A percentile compares a stretch with the other conserved stretches of the same genome.
Evolutionary conservation across 2,888 invertebrate genomes (phyloP).

Genomic region (Troides oblongomaculatus): DNA sequence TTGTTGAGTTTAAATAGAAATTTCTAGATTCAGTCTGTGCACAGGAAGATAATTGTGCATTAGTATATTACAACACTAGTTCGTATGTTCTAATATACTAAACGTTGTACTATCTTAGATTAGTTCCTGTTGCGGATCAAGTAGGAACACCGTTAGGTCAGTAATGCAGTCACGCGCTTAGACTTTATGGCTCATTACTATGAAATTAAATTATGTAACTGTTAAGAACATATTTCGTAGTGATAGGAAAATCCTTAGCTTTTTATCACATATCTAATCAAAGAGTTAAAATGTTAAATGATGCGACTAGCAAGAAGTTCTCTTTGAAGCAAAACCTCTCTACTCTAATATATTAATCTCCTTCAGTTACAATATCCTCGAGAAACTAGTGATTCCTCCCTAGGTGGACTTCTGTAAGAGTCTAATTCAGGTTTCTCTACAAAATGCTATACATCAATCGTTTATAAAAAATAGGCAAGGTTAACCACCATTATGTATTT

Average conservation of each 20-base stretch:
- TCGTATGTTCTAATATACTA: conserved; percentile 32
- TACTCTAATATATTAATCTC: no score
- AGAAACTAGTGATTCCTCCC: no score
- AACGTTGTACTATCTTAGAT: conserved; percentile 49
- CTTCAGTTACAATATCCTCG: no score
- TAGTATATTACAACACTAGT: conserved; percentile 6
- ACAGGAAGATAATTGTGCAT: conserved; percentile 19
- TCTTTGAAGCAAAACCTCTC: no score
- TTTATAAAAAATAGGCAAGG: background rate
- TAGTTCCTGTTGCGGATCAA: conserved; percentile 54
- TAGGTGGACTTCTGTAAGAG: no score
- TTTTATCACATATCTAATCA: no score
- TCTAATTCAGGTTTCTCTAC: no score
- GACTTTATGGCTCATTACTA: conserved; percentile 16
- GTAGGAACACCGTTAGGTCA: conserved; percentile 53
- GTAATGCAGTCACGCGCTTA: conserved; percentile 36
- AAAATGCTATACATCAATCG: no score
- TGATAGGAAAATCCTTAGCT: no score
- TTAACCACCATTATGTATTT: background rate
- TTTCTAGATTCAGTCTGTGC: conserved; percentile 29
- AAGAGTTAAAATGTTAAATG: no score
- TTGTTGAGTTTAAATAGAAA: conserved; percentile 31
- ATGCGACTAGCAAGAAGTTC: no score
- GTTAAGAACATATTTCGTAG: background rate
- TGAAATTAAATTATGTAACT: background rate